A percentile compares a stretch with the other conserved stretches of the same genome.
phyloP scores from a whole-genome alignment of 30 jellyfish, hydroid and myxozoan genomes.

The Cassiopea xamachana region DNA sequence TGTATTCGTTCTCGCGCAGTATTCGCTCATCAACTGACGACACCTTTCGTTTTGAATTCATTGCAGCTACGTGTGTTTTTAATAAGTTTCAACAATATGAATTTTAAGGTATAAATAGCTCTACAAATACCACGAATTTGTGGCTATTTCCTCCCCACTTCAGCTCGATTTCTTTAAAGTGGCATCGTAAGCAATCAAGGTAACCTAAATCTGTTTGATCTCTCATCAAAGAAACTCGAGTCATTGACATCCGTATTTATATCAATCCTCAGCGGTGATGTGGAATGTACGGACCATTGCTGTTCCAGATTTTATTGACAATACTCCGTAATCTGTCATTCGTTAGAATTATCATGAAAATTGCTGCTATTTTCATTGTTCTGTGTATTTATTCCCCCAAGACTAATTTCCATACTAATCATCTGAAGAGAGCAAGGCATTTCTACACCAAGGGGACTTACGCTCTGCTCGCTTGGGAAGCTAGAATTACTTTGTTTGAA shows the following conservation, averaged over 20 bases:
- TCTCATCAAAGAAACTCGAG: constrained; percentile 43
- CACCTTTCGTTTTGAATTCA: constrained; percentile 54
- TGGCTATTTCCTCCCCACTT: background rate
- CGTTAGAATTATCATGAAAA: background rate
- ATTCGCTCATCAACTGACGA: constrained; percentile 39
- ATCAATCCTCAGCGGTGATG: background rate
- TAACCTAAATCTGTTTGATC: background rate
- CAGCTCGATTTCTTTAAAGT: background rate
- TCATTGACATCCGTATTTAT: background rate
- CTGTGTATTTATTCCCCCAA: too few species aligned
- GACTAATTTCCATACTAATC: too few species aligned
- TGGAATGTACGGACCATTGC: background rate
- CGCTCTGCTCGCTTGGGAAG: too few species aligned
- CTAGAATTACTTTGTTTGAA: too few species aligned
- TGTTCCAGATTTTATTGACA: background rate
- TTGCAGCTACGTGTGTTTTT: background rate
- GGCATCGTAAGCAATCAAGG: background rate
- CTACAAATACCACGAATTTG: background rate
- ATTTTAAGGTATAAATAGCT: background rate
- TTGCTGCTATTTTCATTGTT: background rate
- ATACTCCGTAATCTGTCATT: background rate
- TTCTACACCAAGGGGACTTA: too few species aligned
- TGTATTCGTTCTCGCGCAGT: constrained; percentile 55
- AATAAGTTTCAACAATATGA: background rate
- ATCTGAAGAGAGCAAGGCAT: too few species aligned